A percentile compares a stretch with the other conserved stretches of the same genome.
Evolutionary conservation across 2,888 invertebrate genomes (phyloP).

Genomic region (Nudaria mundana): DNA sequence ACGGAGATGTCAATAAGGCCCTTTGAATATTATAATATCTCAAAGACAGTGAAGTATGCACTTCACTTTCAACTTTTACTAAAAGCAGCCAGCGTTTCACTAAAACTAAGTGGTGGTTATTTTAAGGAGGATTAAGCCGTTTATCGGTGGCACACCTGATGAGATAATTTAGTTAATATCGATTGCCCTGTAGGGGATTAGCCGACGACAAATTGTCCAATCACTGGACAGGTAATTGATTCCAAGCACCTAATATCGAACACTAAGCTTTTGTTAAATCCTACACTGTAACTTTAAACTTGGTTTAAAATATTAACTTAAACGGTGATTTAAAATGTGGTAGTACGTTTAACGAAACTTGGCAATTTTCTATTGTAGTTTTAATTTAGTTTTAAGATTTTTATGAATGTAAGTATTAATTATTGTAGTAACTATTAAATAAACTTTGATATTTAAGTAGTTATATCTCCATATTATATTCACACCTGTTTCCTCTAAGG

Average conservation of each 20-base stretch:
- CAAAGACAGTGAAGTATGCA: no score
- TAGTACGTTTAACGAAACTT: conserved; percentile 18
- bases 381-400: no score
- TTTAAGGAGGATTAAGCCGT: conserved; percentile 22
- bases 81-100: no score
- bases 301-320: conserved; percentile 26
- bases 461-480: no score
- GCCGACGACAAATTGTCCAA: conserved; percentile 81
- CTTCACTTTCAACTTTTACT: no score
- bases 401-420: no score
- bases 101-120: conserved; percentile 17
- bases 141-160: conserved; percentile 49
- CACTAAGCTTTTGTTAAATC: conserved; percentile 43
- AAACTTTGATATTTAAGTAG: no score
- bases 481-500: no score
- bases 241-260: conserved; percentile 64
- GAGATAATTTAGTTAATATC: conserved; percentile 73
- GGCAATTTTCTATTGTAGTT: no score
- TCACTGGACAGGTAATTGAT: conserved; percentile 82
- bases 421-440: no score
- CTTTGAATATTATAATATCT: no score
- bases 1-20: no score
- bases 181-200: conserved; percentile 61
- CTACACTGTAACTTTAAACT: conserved; percentile 28
- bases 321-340: conserved; percentile 16